phyloP scores from a whole-genome alignment of 2,113 vertebrate species.

The Ophiodon elongatus region DNA sequence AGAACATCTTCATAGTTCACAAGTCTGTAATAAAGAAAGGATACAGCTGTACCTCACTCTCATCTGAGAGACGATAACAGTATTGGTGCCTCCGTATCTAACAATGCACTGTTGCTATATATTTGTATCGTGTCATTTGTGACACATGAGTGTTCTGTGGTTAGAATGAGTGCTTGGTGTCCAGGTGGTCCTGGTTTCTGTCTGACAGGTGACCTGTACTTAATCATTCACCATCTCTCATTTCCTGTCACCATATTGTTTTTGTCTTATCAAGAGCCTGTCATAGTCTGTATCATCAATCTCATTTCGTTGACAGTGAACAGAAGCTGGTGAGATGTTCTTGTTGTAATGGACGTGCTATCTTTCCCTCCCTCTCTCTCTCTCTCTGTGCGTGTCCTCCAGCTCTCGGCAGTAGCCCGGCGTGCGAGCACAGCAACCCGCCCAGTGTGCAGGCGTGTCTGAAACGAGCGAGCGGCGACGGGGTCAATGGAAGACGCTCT shows the following conservation, averaged over 20 bases:
- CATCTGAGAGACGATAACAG: background rate
- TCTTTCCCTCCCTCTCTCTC: background rate
- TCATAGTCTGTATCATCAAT: background rate
- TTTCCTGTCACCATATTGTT: background rate
- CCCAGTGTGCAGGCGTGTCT: slow-evolving; percentile 77
- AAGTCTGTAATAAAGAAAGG: background rate
- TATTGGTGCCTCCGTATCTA: background rate
- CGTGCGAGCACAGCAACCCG: background rate
- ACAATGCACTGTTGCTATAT: background rate
- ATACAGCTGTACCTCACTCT: background rate
- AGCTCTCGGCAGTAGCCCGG: slow-evolving; percentile 62
- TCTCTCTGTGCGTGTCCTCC: slow-evolving; percentile 36
- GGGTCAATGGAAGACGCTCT: slow-evolving; percentile 76
- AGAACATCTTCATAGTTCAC: background rate
- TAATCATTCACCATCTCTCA: background rate
- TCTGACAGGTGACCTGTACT: background rate
- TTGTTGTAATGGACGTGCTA: background rate
- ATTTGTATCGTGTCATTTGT: background rate
- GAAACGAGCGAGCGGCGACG: slow-evolving; percentile 46
- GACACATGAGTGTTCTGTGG: background rate
- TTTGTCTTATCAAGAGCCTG: background rate
- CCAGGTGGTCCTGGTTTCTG: background rate
- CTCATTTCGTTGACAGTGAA: background rate
- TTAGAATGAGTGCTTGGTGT: background rate
- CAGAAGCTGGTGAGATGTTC: background rate